These are phyloP conservation scores for Zelostemma sp. DNA, from an alignment of 1,140 invertebrate species.

Conservation along the genomic window DNA sequence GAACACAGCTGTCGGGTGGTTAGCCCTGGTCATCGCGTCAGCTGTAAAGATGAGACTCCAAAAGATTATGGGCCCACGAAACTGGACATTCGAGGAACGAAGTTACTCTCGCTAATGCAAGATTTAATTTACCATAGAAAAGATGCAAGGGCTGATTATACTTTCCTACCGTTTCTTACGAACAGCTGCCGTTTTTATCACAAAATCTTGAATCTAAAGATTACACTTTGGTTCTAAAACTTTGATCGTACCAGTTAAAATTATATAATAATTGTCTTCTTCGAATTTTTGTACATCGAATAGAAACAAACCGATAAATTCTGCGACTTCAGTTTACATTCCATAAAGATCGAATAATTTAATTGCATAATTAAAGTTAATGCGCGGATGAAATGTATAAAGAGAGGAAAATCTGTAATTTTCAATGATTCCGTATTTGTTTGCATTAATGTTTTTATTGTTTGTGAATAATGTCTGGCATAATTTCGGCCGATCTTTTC, in stretches of 20 bases:
- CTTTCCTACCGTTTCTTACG: constrained; percentile 34
- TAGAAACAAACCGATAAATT: too few species aligned
- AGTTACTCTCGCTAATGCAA: neutral
- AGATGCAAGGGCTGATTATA: constrained; percentile 15
- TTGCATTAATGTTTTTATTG: too few species aligned
- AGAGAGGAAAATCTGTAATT: constrained; percentile 2
- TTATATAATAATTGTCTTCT: too few species aligned
- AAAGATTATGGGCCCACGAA: constrained; percentile 2
- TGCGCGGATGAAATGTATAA: too few species aligned
- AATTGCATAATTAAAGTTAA: too few species aligned
- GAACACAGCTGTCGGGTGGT: constrained; percentile 57
- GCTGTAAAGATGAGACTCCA: constrained; percentile 57
- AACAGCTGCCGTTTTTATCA: constrained; percentile 52
- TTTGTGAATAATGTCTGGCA: constrained; percentile 32
- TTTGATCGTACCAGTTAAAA: too few species aligned
- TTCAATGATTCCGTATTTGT: too few species aligned
- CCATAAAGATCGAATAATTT: too few species aligned
- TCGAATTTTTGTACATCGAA: too few species aligned
- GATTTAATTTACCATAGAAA: neutral
- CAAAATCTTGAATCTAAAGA: constrained; percentile 20
- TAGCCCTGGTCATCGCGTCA: constrained; percentile 46
- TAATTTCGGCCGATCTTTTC: constrained; percentile 45
- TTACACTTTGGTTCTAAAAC: too few species aligned
- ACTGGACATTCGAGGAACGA: neutral
- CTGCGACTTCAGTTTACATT: too few species aligned